phyloP scores from a whole-genome alignment of 1,140 invertebrate species.

The Caerostris darwini region DNA sequence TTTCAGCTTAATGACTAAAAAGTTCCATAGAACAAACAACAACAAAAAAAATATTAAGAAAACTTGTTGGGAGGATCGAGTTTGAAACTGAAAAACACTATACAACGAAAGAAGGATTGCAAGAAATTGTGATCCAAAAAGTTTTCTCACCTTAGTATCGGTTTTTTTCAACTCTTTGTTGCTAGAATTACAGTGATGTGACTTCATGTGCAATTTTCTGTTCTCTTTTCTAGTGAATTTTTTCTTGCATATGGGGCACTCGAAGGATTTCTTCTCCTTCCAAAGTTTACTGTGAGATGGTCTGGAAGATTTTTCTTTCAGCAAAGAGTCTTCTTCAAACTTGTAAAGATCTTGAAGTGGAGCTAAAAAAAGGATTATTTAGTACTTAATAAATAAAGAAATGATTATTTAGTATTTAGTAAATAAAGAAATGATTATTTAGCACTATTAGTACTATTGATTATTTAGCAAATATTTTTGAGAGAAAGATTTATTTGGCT shows the following conservation, averaged over 20 bases:
- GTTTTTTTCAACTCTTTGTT: background rate
- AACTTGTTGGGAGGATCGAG: too few relatives aligned
- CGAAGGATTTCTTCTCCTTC: slow-evolving; percentile 80
- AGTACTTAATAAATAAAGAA: background rate
- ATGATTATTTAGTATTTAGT: background rate
- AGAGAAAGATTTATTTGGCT: too few relatives aligned
- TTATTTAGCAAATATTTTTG: too few relatives aligned
- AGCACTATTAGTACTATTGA: too few relatives aligned
- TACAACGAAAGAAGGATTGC: too few relatives aligned
- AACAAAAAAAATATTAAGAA: too few relatives aligned
- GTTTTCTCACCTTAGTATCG: background rate
- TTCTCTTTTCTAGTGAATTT: slow-evolving; percentile 80
- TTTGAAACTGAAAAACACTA: too few relatives aligned
- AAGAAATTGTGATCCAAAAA: background rate
- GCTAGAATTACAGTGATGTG: slow-evolving; percentile 63
- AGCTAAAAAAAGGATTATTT: background rate
- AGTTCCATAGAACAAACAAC: too few relatives aligned
- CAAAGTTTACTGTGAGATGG: slow-evolving; percentile 51
- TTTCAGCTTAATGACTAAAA: too few relatives aligned
- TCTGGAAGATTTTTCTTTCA: slow-evolving; percentile 78
- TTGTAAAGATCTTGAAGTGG: slow-evolving; percentile 78
- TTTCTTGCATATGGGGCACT: slow-evolving; percentile 81
- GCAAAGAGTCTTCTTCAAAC: slow-evolving; percentile 78
- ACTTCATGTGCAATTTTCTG: slow-evolving; percentile 79
- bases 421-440: too few relatives aligned